Evolutionary conservation across 1,140 invertebrate genomes (phyloP).

Genomic region (Platyura marginata): DNA sequence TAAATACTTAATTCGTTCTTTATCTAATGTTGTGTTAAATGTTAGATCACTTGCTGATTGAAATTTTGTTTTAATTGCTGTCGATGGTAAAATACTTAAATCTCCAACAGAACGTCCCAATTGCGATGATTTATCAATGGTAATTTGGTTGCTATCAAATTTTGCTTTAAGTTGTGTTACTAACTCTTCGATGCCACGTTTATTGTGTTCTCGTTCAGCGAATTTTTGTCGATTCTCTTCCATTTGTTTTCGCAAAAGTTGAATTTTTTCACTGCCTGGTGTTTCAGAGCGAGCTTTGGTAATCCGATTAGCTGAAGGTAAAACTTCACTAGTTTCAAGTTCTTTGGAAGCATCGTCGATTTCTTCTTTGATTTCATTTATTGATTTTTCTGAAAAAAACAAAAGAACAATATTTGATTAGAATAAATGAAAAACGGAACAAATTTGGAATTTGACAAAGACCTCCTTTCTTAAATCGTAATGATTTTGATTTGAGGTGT

Average conservation of each 20-base stretch:
- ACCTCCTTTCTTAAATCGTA: neutral
- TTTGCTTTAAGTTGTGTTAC: conserved; percentile 25
- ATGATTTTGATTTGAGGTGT: conserved; percentile 7
- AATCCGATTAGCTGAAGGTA: neutral
- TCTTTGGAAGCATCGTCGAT: neutral
- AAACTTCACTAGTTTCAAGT: neutral
- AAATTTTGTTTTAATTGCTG: conserved; percentile 1
- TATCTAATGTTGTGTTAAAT: conserved; percentile 7
- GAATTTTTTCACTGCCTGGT: conserved; percentile 27
- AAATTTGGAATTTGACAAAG: neutral
- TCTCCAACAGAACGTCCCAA: conserved; percentile 21
- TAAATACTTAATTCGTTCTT: conserved; percentile 15
- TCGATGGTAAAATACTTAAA: conserved; percentile 7
- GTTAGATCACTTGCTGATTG: conserved; percentile 14
- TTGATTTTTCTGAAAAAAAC: neutral
- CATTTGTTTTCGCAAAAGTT: conserved; percentile 27
- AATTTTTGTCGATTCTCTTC: conserved; percentile 28
- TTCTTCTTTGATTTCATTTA: neutral
- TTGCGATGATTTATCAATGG: conserved; percentile 18
- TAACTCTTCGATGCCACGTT: conserved; percentile 26
- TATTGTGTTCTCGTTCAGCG: conserved; percentile 24
- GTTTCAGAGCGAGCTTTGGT: conserved; percentile 10
- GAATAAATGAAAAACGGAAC: neutral
- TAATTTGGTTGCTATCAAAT: conserved; percentile 22
- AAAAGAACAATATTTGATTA: neutral